Conservation (phyloP, 1,140 invertebrate species). For the Schlechtendalia chinensis region DNA sequence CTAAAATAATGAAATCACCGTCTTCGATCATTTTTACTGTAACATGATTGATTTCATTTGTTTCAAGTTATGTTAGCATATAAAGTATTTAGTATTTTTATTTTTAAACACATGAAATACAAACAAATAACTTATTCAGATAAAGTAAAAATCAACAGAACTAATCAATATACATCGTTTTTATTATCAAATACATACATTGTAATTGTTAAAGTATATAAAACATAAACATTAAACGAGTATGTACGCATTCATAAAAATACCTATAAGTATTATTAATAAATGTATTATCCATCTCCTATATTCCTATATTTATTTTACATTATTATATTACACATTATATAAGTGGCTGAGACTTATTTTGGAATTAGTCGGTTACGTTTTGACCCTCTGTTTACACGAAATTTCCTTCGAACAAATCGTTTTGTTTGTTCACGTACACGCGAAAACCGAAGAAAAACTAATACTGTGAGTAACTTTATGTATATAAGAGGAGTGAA, state of each 20-base stretch:
- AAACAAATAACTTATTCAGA: background rate
- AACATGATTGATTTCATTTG: background rate
- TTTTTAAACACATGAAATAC: background rate
- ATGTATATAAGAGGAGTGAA: conserved; percentile 13
- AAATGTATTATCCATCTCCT: too few relatives aligned
- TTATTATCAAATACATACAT: background rate
- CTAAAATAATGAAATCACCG: background rate
- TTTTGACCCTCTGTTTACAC: conserved; percentile 31
- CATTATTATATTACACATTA: background rate
- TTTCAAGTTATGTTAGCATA: background rate
- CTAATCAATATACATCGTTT: background rate
- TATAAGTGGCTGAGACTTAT: background rate
- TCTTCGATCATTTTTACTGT: background rate
- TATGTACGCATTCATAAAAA: too few relatives aligned
- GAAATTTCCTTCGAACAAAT: conserved; percentile 14
- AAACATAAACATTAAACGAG: too few relatives aligned
- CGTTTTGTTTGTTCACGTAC: conserved; percentile 8
- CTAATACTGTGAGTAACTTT: conserved; percentile 24
- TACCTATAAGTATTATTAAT: too few relatives aligned
- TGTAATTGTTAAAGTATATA: background rate
- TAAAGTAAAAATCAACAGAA: background rate
- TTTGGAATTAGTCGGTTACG: conserved; percentile 6
- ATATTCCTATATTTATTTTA: too few relatives aligned
- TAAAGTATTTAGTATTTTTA: background rate
- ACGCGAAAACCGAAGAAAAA: conserved; percentile 7